phyloP scores from a whole-genome alignment of 2,113 vertebrate species.

The Pitta sordida region DNA sequence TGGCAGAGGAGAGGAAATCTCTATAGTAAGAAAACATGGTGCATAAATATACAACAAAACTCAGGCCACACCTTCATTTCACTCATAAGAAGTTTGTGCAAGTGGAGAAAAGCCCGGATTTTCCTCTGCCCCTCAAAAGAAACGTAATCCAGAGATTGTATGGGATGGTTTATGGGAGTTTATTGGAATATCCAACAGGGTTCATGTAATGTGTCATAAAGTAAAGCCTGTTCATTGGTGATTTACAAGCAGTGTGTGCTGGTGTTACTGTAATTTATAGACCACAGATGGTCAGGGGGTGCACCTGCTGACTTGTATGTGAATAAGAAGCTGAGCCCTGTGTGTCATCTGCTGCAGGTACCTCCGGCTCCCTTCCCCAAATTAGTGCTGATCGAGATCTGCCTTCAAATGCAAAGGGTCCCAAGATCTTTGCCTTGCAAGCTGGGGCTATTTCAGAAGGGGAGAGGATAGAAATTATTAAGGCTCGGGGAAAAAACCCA shows the following conservation, averaged over 20 bases:
- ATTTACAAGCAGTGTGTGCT: constrained; percentile 81
- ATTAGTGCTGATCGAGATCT: constrained; percentile 46
- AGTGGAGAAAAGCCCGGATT: constrained; percentile 48
- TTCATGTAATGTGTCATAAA: constrained; percentile 80
- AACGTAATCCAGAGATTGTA: constrained; percentile 76
- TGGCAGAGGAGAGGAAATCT: neutral
- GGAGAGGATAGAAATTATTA: neutral
- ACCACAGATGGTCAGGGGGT: constrained; percentile 78
- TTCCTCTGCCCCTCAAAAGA: constrained; percentile 59
- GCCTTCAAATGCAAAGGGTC: constrained; percentile 34
- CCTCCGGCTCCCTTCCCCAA: constrained; percentile 66
- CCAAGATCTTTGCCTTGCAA: neutral
- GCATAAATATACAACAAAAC: neutral
- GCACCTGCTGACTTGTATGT: constrained; percentile 76
- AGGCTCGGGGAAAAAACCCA: neutral
- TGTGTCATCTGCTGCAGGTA: constrained; percentile 71
- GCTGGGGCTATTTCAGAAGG: neutral
- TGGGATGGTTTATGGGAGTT: constrained; percentile 75
- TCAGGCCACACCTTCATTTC: neutral
- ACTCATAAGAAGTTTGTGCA: neutral
- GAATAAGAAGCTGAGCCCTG: constrained; percentile 72
- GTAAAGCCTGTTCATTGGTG: constrained; percentile 76
- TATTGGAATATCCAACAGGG: constrained; percentile 82
- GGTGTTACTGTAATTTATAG: constrained; percentile 81
- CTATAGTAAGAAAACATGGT: neutral